Percentiles rank a stretch among this genome's conserved stretches.
Conservation (phyloP, 2,797 vertebrate species). For the Nothura maculosa region DNA sequence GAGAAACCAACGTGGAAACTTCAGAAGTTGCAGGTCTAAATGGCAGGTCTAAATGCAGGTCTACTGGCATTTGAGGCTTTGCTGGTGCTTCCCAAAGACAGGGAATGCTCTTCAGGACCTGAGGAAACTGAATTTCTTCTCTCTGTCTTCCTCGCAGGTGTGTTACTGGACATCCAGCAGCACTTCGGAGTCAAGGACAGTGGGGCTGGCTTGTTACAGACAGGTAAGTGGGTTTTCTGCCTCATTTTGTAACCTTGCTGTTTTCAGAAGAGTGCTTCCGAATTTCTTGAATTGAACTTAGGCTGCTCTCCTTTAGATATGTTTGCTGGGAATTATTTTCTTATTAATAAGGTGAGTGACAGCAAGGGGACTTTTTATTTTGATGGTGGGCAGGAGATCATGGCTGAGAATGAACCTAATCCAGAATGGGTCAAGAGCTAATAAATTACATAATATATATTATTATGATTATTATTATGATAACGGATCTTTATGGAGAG, state of each 20-base stretch:
- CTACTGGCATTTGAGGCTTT: neutral
- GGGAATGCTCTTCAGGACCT: neutral
- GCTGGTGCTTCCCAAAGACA: neutral
- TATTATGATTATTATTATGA: too few relatives aligned
- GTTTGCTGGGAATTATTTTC: neutral
- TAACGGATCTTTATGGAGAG: neutral
- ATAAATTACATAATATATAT: neutral
- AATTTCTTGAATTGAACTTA: neutral
- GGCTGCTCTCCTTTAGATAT: neutral
- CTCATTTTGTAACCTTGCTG: neutral
- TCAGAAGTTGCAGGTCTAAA: neutral
- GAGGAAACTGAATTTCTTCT: neutral
- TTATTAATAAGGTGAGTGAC: neutral
- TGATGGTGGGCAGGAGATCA: neutral
- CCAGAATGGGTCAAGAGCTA: neutral
- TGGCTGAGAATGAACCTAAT: neutral
- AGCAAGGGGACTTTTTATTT: accelerated
- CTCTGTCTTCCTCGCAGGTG: constrained; percentile 83
- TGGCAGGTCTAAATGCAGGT: neutral
- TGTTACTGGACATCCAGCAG: constrained; percentile 94
- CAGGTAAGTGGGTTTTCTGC: constrained; percentile 83
- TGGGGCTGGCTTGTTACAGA: constrained; percentile 91
- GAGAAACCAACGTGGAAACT: neutral
- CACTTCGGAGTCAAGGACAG: constrained; percentile 92
- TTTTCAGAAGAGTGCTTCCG: neutral